Evolutionary conservation across 2,888 invertebrate genomes (phyloP), one percentile per base, ranked within the genome.

Genomic region (Elegia similella): DNA sequence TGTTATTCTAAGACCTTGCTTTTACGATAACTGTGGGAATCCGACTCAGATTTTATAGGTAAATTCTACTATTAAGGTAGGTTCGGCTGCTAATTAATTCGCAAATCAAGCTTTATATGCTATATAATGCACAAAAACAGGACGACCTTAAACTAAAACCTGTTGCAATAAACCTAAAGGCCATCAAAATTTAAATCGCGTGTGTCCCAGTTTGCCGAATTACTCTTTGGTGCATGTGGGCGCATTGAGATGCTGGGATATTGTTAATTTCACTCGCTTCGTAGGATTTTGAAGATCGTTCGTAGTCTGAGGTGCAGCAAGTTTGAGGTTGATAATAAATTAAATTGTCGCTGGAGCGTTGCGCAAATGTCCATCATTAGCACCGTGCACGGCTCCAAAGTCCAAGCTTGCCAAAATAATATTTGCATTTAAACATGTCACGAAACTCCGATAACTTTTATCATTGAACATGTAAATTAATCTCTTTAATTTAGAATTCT

Each of bases 101-200:
- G 65, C 75, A 76, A 77, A 82, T 76, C 70, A 73, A 68, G 76
- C 74, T 62, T 65, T 71, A 67, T 69, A 69, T 68, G 72, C 70
- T 73, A 76, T 75, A 70, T 70, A 70, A 67, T 58, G 61, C 56
- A 66, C 69, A 75, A 78, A 79, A 84, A 80, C 80, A 80, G 62
- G 81, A 62, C 68, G 86, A 73, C 87, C 88, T 87, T 84, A 84
- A 84, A 80, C 78, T 76, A 81, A 86, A 86, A 82, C 78, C 71
- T 74, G 76, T 75, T 78, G 81, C 82, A 79, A 81, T 84, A 82
- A 84, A 82, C 75, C 76, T 77, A 81, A 88, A 88, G 88, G 88
- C 81, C 86, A 84, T 82, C 82, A 80, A 81, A 85, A 84, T 84
- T 80, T 81, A 81, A 76, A 82, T 84, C 80, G 78, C 70, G 73